A percentile compares a stretch with the other conserved stretches of the same genome.
Conservation (phyloP, 2,797 vertebrate species). For the Remorina albescens region DNA sequence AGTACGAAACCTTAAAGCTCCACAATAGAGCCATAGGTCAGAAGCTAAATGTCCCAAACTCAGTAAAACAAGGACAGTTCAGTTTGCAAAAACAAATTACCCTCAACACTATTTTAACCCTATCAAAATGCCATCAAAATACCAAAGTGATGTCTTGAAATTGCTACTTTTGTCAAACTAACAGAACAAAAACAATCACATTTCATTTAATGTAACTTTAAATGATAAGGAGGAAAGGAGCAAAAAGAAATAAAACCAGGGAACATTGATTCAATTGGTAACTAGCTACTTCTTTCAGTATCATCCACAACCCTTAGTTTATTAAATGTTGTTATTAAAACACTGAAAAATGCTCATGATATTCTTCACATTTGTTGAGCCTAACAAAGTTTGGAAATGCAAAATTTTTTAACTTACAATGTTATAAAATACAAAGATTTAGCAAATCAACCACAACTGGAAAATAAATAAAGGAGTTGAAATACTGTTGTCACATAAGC, state of each 20-base stretch:
- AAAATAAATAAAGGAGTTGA: not conserved
- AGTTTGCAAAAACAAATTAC: no score
- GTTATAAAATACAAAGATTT: not conserved
- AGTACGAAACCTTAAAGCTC: constrained; percentile 4
- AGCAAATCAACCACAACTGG: not conserved
- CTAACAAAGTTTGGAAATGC: not conserved
- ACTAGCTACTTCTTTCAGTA: not conserved
- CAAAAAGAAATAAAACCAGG: not conserved
- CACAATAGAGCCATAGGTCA: constrained; percentile 8
- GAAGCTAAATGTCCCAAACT: not conserved
- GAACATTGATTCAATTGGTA: not conserved
- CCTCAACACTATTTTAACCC: no score
- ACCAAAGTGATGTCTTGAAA: not conserved
- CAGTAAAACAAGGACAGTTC: not conserved
- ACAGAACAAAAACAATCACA: not conserved
- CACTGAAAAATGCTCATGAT: not conserved
- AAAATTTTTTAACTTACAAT: not conserved
- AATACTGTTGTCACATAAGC: not conserved
- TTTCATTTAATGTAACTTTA: not conserved
- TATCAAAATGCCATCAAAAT: no score
- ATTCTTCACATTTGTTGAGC: not conserved
- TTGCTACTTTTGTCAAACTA: not conserved
- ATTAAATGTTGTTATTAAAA: not conserved
- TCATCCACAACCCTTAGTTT: not conserved
- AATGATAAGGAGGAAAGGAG: not conserved